Evolutionary conservation across 1,140 invertebrate species (phyloP), one percentile per base, ranked within the genome.

Genomic region (Sinella curviseta): DNA sequence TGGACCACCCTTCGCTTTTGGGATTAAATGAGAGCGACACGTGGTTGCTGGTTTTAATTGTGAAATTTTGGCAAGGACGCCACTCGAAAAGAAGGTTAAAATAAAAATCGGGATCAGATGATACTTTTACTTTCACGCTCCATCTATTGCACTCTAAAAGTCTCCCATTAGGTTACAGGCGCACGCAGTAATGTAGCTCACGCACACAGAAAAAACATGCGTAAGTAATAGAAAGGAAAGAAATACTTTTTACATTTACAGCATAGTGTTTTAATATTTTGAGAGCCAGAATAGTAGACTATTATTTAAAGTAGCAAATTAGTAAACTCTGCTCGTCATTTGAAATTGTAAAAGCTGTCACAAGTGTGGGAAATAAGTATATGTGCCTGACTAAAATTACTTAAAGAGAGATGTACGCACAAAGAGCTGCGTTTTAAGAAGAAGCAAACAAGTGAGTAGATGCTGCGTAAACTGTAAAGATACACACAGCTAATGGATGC

Each of bases 1-100:
- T 70, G 65, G 65, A 70, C 65, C 55, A 4, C 3, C 24, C 24
- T 60, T 70, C 65, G 30, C 31, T n/a, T 31, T 31, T 31, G 31
- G 14, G n/a, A 16, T 33, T 33, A 70, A 70, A 70, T 70, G 65
- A 70, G 65, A 70, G 65, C 65, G 65, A 70, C 65, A 70, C 65
- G 65, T 70, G 65, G 65, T 70, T 70, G 65, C 31, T 14, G 65
- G 2, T 70, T 70, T 70, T 70, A 70, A 70, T 70, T 70, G 65
- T 70, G 31, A 70, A 70, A 70, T 70, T 33, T 70, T 70, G 65
- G 65, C 65, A 70, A 70, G 65, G 65, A 70, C 65, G 65, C 4
- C 65, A 70, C 12, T 33, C 8, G 4, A 30, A 70, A 70, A 70
- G 65, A 70, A 70, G 65, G 65, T 70, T 70, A 70, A 70, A 24